phyloP scores from a whole-genome alignment of 2,113 vertebrate genomes.

The Amphilophus citrinellus region DNA sequence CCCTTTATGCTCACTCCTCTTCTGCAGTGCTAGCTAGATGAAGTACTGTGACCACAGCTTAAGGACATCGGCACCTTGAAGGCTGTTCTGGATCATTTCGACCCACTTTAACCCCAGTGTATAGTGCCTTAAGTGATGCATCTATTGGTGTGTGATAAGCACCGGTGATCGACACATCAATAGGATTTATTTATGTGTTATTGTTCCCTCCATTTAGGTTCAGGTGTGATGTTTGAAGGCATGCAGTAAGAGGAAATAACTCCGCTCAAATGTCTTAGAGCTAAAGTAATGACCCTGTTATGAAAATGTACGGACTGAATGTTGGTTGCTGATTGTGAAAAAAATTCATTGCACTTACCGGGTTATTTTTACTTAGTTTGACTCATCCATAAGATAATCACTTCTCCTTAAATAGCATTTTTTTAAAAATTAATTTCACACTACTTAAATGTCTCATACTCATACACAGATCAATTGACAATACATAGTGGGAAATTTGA shows the following conservation, averaged over 20 bases:
- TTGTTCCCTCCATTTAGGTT: too few species aligned
- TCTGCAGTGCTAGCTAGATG: accelerated
- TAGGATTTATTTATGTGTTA: too few species aligned
- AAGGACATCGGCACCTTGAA: too few species aligned
- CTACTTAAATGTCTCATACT: not conserved
- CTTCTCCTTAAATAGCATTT: not conserved
- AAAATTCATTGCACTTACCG: accelerated
- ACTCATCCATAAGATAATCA: not conserved
- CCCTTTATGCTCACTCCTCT: not conserved
- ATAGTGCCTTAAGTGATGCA: not conserved
- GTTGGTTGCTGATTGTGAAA: not conserved
- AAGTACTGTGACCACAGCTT: not conserved
- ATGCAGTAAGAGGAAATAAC: too few species aligned
- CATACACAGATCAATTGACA: conserved; percentile 28
- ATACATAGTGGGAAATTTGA: conserved; percentile 17
- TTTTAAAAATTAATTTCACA: not conserved
- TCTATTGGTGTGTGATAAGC: too few species aligned
- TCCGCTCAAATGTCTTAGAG: too few species aligned
- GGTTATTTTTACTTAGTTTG: not conserved
- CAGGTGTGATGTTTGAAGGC: too few species aligned
- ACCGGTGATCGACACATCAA: too few species aligned
- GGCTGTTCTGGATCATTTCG: too few species aligned
- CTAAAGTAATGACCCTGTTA: too few species aligned
- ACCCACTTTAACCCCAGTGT: too few species aligned
- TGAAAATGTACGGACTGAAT: too few species aligned